phyloP scores from a whole-genome alignment of 2,113 vertebrate species.

The Rhinogobius similis region DNA sequence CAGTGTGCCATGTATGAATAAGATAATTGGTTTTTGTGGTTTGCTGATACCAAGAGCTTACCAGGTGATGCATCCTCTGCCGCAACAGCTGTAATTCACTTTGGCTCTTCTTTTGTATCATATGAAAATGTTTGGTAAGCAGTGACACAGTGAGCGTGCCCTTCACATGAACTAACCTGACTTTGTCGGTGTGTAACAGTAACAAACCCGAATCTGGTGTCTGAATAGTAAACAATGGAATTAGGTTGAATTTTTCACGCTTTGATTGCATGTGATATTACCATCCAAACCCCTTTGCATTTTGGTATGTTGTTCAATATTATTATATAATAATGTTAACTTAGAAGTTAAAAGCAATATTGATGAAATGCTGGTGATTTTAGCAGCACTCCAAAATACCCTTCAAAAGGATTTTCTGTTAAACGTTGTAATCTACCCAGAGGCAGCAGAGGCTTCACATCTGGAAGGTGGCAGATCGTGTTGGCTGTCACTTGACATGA shows the following conservation, averaged over 20 bases:
- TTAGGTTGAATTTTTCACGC: not conserved
- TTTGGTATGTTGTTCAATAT: too few species aligned
- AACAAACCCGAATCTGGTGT: not conserved
- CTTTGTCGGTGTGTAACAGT: not conserved
- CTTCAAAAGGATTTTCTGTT: slow-evolving; percentile 6
- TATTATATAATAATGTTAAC: too few species aligned
- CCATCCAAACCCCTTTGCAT: too few species aligned
- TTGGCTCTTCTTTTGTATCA: slow-evolving; percentile 24
- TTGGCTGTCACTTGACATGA: slow-evolving; percentile 55
- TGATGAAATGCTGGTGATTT: too few species aligned
- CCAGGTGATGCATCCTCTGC: slow-evolving; percentile 25
- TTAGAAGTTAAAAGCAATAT: too few species aligned
- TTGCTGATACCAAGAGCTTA: slow-evolving; percentile 47
- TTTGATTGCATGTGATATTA: too few species aligned
- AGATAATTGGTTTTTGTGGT: slow-evolving; percentile 66
- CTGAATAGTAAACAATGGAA: not conserved
- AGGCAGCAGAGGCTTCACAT: slow-evolving; percentile 52
- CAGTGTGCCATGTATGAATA: slow-evolving; percentile 57
- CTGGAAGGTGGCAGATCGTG: slow-evolving; percentile 62
- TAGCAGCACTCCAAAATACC: too few species aligned
- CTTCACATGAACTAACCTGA: not conserved
- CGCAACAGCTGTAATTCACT: slow-evolving; percentile 33
- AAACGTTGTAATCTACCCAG: slow-evolving; percentile 31
- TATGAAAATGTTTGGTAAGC: slow-evolving; percentile 31
- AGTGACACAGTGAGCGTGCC: not conserved